Evolutionary conservation across 1,140 invertebrate genomes (phyloP).

Genomic region (Macrocentrus cingulum): DNA sequence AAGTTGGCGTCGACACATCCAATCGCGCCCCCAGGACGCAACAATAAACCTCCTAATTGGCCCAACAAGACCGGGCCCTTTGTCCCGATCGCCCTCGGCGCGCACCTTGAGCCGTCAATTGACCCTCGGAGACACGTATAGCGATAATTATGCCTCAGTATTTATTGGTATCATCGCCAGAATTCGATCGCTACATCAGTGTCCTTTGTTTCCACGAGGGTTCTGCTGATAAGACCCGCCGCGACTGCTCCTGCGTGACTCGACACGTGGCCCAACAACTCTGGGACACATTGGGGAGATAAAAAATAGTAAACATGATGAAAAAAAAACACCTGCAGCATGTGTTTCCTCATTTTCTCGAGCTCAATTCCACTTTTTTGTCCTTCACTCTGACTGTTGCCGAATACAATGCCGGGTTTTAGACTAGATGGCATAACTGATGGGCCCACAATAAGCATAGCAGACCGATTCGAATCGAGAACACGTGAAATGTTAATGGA

Average conservation of each 20-base stretch:
- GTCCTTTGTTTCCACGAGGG: too few relatives aligned
- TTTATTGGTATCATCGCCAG: too few relatives aligned
- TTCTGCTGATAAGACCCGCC: conserved; percentile 25
- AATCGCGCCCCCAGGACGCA: conserved; percentile 29
- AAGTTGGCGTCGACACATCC: conserved; percentile 39
- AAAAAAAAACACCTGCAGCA: conserved; percentile 46
- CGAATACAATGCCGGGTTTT: too few relatives aligned
- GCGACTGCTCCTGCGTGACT: conserved; percentile 33
- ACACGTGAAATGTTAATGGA: neutral
- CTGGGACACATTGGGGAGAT: neutral
- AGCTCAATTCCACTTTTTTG: conserved; percentile 1
- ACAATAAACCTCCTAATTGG: conserved; percentile 51
- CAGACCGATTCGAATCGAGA: conserved; percentile 8
- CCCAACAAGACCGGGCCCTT: conserved; percentile 26
- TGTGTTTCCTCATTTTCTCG: conserved; percentile 30
- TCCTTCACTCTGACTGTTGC: too few relatives aligned
- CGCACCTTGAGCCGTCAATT: conserved; percentile 25
- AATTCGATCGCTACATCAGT: too few relatives aligned
- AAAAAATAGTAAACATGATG: conserved; percentile 7
- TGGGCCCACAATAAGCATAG: conserved; percentile 43
- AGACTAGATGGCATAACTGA: conserved; percentile 42
- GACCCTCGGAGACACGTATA: conserved; percentile 28
- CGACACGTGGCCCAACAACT: conserved; percentile 39
- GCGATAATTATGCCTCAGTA: conserved; percentile 24
- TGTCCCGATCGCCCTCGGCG: conserved; percentile 23